These are phyloP conservation scores for Ophion obscuratus DNA, from an alignment of 2,888 invertebrate genomes.

Conservation along the genomic window DNA sequence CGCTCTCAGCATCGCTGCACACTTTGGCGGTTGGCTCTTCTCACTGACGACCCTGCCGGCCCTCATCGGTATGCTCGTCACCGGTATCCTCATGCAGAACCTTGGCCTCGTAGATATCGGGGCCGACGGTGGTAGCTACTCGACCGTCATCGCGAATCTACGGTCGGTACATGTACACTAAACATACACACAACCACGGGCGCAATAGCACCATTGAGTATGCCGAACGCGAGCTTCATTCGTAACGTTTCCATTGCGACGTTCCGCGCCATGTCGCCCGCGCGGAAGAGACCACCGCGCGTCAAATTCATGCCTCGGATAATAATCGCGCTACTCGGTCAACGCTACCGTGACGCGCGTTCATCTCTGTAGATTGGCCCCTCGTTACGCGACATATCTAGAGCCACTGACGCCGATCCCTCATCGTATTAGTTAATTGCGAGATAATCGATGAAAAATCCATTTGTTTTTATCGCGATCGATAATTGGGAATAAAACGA, in stretches of 20 bases:
- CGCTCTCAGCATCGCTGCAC: slow-evolving; percentile 90
- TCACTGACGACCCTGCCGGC: slow-evolving; percentile 92
- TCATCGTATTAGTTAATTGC: background rate
- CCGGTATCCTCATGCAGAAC: slow-evolving; percentile 91
- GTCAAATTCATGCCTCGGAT: background rate
- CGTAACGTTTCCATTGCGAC: no score
- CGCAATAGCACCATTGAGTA: background rate
- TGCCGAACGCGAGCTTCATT: background rate
- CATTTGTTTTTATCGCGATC: no score
- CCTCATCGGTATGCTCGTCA: slow-evolving; percentile 94
- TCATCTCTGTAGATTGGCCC: no score
- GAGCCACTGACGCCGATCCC: no score
- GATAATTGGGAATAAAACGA: no score
- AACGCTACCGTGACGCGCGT: slow-evolving; percentile 32
- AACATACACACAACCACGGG: background rate
- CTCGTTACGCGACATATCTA: background rate
- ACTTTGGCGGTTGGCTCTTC: slow-evolving; percentile 93
- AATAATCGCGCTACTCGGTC: slow-evolving; percentile 10
- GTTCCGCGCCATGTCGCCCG: no score
- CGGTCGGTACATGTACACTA: slow-evolving; percentile 85
- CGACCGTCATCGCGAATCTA: slow-evolving; percentile 88
- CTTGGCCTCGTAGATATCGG: slow-evolving; percentile 90
- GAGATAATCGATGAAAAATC: background rate
- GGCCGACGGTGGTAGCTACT: slow-evolving; percentile 86
- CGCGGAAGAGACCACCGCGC: background rate